These are phyloP conservation scores for Drosophila insularis DNA, from an alignment of 1,140 invertebrate species.

Conservation along the genomic window DNA sequence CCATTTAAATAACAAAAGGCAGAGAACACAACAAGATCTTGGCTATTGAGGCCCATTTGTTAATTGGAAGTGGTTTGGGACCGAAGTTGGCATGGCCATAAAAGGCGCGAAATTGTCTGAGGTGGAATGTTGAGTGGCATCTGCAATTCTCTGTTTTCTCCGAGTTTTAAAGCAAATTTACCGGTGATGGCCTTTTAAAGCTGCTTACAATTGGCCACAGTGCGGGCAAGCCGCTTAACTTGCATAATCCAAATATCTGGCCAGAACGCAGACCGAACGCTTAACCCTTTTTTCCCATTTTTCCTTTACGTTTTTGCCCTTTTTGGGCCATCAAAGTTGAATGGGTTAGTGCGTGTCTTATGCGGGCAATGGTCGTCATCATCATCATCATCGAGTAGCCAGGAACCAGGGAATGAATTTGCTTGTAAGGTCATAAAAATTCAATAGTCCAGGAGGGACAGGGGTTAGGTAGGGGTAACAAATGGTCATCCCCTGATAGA, in stretches of 20 bases:
- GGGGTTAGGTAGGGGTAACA: neutral
- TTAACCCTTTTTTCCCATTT: conserved; percentile 61
- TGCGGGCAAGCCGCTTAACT: conserved; percentile 76
- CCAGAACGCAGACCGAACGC: conserved; percentile 54
- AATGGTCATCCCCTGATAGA: conserved; percentile 31
- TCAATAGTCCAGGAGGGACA: conserved; percentile 42
- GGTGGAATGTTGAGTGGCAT: conserved; percentile 40
- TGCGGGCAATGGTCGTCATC: conserved; percentile 50
- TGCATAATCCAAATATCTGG: conserved; percentile 79
- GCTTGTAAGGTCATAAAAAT: conserved; percentile 68
- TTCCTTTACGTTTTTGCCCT: neutral
- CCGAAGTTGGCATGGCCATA: conserved; percentile 8
- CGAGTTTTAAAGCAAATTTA: conserved; percentile 46
- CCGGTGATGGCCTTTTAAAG: conserved; percentile 49
- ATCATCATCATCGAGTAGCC: conserved; percentile 18
- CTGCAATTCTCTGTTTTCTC: conserved; percentile 7
- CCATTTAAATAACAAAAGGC: conserved; percentile 68
- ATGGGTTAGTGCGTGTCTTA: conserved; percentile 35
- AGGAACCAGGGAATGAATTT: conserved; percentile 17
- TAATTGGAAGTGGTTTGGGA: conserved; percentile 39
- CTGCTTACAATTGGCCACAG: conserved; percentile 64
- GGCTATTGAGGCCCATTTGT: conserved; percentile 57
- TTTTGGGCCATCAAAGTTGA: conserved; percentile 29
- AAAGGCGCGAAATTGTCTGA: conserved; percentile 35
- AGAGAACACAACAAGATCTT: conserved; percentile 17